Base-by-base conservation (phyloP, 2,113 vertebrate species). In the Guaruba guarouba region DNA sequence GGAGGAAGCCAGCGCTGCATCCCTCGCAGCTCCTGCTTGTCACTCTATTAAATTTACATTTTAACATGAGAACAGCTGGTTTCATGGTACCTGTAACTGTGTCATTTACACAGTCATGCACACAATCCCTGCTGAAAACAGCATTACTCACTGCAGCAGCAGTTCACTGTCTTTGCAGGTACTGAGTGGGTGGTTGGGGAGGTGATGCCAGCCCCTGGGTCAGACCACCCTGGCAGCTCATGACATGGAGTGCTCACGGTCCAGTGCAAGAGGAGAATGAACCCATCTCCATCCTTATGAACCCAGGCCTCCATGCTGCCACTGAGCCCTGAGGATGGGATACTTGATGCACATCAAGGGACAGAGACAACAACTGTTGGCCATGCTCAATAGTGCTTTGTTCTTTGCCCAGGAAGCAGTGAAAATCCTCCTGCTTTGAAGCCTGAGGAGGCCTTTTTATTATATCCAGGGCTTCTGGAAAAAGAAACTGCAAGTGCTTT, bases 41-140 rank as follows among this genome's bases (percentile, higher is more conserved):
- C 91, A 94, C 81, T 93, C 90, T 91, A 74, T 97, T 94, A 96
- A 89, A 90, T 97, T 96, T 92, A 88, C 92, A 93, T 96, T 96
- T 96, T 93, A 94, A 92, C 17, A 5, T 91, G 94, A 91, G 95
- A 97, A 93, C 95, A 96, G 94, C 95, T 95, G 96, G 93, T 96
- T 96, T 97, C 96, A 95, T 44, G 94, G 94, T 94, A 64, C 74
- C 79, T 97, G 86, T 94, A 52, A 73, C 92, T 95, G 94, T 89
- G 82, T 93, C 96, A 93, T 95, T 97, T 92, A 91, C 95, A 96
- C 79, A 95, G 94, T 95, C 96, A 95, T 70, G 84, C 90, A 79
- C 78, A 82, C 90, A 95, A 71, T 93, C 69, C 71, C 93, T 64
- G 78, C 88, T 95, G 94, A 88, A 97, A 96, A 82, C 82, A 23